Evolutionary conservation across 2,888 invertebrate genomes (phyloP).

Genomic region (Diaphora mendica): DNA sequence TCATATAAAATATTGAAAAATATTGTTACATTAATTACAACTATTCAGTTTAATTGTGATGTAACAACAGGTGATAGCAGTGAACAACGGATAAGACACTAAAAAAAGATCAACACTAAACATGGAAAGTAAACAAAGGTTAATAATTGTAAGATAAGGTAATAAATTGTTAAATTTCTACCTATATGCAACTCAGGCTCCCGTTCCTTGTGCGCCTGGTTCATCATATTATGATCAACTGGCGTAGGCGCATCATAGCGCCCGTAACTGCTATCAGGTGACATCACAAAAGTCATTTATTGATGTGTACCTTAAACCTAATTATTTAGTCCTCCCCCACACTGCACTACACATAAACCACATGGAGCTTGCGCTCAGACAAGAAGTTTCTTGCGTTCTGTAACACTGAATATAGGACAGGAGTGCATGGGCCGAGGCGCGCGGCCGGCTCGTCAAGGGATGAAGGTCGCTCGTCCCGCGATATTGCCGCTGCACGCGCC

Average conservation of each 20-base stretch:
- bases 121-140: slow-evolving; percentile 29
- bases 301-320: slow-evolving; percentile 64
- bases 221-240: slow-evolving; percentile 80
- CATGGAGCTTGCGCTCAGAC: slow-evolving; percentile 69
- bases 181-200: slow-evolving; percentile 92
- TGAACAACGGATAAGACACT: not conserved
- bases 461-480: slow-evolving; percentile 79
- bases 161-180: slow-evolving; percentile 60
- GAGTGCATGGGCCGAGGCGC: slow-evolving; percentile 73
- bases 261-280: slow-evolving; percentile 89
- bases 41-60: slow-evolving; percentile 1
- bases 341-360: slow-evolving; percentile 82
- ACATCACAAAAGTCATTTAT: slow-evolving; percentile 86
- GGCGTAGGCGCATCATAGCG: slow-evolving; percentile 85
- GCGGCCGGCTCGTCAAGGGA: slow-evolving; percentile 77
- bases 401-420: slow-evolving; percentile 75
- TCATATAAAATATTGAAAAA: not conserved
- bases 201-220: slow-evolving; percentile 79
- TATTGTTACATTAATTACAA: slow-evolving; percentile 1
- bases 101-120: slow-evolving; percentile 16
- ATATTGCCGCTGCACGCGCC: slow-evolving; percentile 71
- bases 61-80: slow-evolving; percentile 9
- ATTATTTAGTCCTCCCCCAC: slow-evolving; percentile 68
- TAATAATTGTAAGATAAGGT: slow-evolving; percentile 5
- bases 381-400: slow-evolving; percentile 67